phyloP scores from a whole-genome alignment of 2,888 invertebrate species.

The Drosophila anceps region DNA sequence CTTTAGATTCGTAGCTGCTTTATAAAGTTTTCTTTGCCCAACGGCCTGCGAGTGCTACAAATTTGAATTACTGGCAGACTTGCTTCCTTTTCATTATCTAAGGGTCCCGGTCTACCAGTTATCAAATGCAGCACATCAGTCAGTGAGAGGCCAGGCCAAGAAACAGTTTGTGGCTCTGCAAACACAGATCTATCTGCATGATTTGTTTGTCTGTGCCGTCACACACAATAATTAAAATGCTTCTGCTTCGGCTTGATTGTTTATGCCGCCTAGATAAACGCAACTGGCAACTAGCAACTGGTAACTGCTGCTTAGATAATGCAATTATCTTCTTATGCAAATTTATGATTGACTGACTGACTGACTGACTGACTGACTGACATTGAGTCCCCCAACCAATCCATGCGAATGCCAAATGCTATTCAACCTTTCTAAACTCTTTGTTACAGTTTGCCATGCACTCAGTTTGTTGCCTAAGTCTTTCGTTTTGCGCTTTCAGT shows the following conservation, averaged over 20 bases:
- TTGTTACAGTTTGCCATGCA: constrained; percentile 54
- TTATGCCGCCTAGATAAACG: constrained; percentile 64
- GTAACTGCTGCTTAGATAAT: constrained; percentile 67
- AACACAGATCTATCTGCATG: constrained; percentile 34
- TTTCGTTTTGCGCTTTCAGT: constrained; percentile 47
- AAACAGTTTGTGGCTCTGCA: constrained; percentile 16
- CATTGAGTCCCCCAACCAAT: constrained; percentile 41
- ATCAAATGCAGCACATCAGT: constrained; percentile 75
- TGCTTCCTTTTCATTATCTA: constrained; percentile 74
- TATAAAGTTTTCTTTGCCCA: constrained; percentile 37
- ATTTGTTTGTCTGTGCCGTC: constrained; percentile 50
- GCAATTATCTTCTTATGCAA: constrained; percentile 69
- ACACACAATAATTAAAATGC: constrained; percentile 78
- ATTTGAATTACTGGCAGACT: constrained; percentile 65
- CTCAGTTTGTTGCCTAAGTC: constrained; percentile 54
- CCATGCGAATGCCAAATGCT: constrained; percentile 64
- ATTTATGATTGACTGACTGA: constrained; percentile 68
- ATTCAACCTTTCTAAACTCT: constrained; percentile 76
- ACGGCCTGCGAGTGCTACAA: constrained; percentile 53
- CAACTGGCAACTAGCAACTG: constrained; percentile 30
- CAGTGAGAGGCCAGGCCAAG: constrained; percentile 19
- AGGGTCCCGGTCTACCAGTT: constrained; percentile 70
- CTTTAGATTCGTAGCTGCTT: constrained; percentile 21
- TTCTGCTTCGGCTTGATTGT: constrained; percentile 51
- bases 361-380: constrained; percentile 33